A percentile compares a stretch with the other conserved stretches of the same genome.
Conservation (phyloP, 1,140 invertebrate species). For the Trypoxylus dichotomus region DNA sequence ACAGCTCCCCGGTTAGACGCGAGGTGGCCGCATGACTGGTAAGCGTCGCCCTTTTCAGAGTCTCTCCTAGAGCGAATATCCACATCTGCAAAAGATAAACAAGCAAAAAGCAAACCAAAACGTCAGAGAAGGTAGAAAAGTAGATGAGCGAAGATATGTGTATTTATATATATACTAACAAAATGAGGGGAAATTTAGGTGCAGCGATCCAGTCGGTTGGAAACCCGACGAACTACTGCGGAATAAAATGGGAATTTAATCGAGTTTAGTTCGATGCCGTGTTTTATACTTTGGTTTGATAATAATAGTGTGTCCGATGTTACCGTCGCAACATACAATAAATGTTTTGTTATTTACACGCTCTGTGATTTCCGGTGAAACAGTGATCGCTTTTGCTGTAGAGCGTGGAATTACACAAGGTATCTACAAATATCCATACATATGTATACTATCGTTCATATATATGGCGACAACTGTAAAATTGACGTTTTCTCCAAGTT, state of each 20-base stretch:
- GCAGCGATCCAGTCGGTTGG: neutral
- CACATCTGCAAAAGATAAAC: constrained; percentile 59
- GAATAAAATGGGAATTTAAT: neutral
- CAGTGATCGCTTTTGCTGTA: neutral
- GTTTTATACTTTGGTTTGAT: too few species aligned
- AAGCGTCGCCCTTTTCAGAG: constrained; percentile 57
- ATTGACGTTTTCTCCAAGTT: too few species aligned
- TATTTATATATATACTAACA: neutral
- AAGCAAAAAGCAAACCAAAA: neutral
- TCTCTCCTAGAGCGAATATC: constrained; percentile 62
- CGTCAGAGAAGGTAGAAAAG: neutral
- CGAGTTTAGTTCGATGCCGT: neutral
- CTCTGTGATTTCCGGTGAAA: neutral
- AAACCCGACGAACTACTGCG: neutral
- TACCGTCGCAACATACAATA: too few species aligned
- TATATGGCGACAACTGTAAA: too few species aligned
- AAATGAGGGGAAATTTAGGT: neutral
- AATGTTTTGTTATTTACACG: neutral
- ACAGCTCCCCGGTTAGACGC: constrained; percentile 58
- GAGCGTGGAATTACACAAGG: neutral
- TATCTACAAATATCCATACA: too few species aligned
- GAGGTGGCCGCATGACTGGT: constrained; percentile 55
- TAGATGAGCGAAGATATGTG: too few species aligned
- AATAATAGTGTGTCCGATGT: neutral
- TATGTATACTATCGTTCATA: too few species aligned